Evolutionary conservation across 2,888 invertebrate genomes (phyloP), one percentile per base, ranked within the genome.

Genomic region (Morpho helenor): DNA sequence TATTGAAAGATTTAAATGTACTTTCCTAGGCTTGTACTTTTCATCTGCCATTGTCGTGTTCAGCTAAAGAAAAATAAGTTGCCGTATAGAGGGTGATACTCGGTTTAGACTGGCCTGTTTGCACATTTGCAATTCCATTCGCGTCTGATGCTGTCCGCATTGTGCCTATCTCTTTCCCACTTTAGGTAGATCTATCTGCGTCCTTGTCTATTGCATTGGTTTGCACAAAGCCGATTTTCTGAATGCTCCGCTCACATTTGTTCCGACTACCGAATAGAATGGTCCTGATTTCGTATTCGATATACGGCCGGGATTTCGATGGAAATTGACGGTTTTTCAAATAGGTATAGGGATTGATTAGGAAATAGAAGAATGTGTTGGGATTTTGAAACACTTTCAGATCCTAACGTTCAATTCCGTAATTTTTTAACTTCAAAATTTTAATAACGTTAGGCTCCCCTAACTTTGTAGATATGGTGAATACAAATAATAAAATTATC

Each of bases 91-190:
- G 43, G 52, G 54, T 59, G 47, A 45, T 56, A 52, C 58, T 59
- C 57, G 56, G 60, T 60, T 56, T 42, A 47, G 49, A 53, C 65
- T 64, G 59, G 65, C 63, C 59, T 62, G 62, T 64, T 68, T 66
- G 60, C 76, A 66, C 75, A 85, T 86, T 88, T 85, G 76, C 80
- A 77, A 88, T 88, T 87, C 87, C 70, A 72, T 69, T 62, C 82
- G 77, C 86, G 81, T 85, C 75, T 77, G 72, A 67, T 69, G 73
- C 81, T 81, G 82, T 84, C 86, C 87, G 84, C 84, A 86, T 82
- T 76, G 74, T 72, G 60, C 67, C 76, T 66, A 52, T 82, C 84
- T 71, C 77, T 66, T 68, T 79, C 71, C 59, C 71, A 61, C 68
- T 54, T 50, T 42, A 50, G n/a, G 48, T 41, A 60, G 61, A 52